phyloP scores from a whole-genome alignment of 2,797 vertebrate species.

The Notolepis coatsorum region DNA sequence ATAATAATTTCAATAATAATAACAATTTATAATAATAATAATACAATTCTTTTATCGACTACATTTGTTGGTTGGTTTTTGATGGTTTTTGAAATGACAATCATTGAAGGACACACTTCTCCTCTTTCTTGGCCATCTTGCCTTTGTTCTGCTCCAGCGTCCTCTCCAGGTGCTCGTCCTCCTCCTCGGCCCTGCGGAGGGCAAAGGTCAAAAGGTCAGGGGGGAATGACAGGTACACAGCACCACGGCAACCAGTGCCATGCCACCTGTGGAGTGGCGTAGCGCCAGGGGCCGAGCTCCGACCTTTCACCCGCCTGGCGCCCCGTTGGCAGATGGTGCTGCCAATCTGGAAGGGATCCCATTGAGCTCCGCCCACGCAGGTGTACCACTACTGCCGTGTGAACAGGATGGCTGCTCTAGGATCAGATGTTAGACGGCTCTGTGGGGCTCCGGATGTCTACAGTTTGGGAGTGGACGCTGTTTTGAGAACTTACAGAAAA shows the following conservation, averaged over 20 bases:
- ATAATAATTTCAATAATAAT: slow-evolving; percentile 46
- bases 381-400: slow-evolving; percentile 19
- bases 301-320: slow-evolving; percentile 57
- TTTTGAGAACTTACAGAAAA: no score
- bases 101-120: slow-evolving; percentile 97
- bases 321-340: slow-evolving; percentile 21
- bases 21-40: slow-evolving; percentile 31
- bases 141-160: slow-evolving; percentile 99
- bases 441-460: no score
- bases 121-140: slow-evolving; percentile 99
- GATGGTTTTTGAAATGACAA: slow-evolving; percentile 49
- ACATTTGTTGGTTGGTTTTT: slow-evolving; percentile 62
- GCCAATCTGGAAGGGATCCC: slow-evolving; percentile 43
- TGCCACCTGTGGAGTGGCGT: slow-evolving; percentile 45
- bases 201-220: slow-evolving; percentile 53
- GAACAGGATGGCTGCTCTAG: not conserved
- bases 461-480: no score
- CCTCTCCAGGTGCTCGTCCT: slow-evolving; percentile 98
- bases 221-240: slow-evolving; percentile 33
- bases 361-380: slow-evolving; percentile 25
- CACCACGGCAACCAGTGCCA: slow-evolving; percentile 10
- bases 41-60: slow-evolving; percentile 69
- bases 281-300: slow-evolving; percentile 39
- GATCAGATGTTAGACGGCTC: no score
- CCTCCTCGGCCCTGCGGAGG: slow-evolving; percentile 92